A percentile compares a stretch with the other conserved stretches of the same genome.
Evolutionary conservation across 2,797 vertebrate genomes (phyloP).

Genomic region (Meriones psammophilus): DNA sequence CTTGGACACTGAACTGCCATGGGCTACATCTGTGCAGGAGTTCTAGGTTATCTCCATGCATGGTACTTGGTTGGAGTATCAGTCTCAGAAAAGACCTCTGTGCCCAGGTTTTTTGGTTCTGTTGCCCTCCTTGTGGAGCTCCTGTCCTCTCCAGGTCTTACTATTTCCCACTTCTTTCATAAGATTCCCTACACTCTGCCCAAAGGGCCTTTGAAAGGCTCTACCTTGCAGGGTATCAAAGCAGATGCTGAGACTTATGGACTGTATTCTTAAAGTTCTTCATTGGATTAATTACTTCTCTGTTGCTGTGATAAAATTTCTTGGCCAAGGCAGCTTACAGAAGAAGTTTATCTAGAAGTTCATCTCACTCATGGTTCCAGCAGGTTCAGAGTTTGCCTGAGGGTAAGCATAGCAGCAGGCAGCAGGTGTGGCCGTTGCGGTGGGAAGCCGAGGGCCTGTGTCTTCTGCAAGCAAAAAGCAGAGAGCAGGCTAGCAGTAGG

Average conservation of each 20-base stretch:
- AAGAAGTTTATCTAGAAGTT: not conserved
- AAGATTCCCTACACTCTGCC: no score
- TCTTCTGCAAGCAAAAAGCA: not conserved
- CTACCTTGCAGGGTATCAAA: no score
- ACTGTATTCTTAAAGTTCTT: constrained; percentile 38
- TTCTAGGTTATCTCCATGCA: no score
- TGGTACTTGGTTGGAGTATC: no score
- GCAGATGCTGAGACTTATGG: not conserved
- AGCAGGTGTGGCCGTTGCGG: not conserved
- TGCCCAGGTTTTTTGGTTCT: no score
- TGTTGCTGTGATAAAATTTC: not conserved
- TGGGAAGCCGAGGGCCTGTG: not conserved
- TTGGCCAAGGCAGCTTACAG: not conserved
- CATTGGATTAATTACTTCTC: not conserved
- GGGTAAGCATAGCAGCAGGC: not conserved
- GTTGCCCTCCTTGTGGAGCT: no score
- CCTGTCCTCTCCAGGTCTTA: no score
- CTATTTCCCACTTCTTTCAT: no score
- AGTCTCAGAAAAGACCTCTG: no score
- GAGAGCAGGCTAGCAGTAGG: not conserved
- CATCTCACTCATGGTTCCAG: not conserved
- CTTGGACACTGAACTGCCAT: no score
- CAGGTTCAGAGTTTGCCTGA: not conserved
- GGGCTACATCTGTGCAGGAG: no score
- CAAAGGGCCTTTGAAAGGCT: no score